Evolutionary conservation across 2,113 vertebrate genomes (phyloP).

Genomic region (Hippocampus zosterae): DNA sequence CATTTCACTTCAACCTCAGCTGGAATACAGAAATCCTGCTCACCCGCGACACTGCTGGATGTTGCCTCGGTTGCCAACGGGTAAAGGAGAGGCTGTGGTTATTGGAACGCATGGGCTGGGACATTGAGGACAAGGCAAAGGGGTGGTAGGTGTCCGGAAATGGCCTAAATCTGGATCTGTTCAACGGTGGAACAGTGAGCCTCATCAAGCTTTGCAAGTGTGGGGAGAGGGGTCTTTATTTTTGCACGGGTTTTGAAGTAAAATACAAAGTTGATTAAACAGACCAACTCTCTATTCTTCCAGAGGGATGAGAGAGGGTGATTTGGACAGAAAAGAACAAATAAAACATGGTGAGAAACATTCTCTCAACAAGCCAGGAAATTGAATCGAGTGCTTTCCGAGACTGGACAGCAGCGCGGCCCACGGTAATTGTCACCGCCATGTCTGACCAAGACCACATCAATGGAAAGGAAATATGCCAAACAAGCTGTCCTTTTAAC

Average conservation of each 20-base stretch:
- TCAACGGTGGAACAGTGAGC: constrained; percentile 31
- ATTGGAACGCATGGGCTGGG: constrained; percentile 35
- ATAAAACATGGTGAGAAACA: constrained; percentile 52
- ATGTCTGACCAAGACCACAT: constrained; percentile 60
- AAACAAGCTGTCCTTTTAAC: constrained; percentile 46
- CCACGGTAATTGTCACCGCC: constrained; percentile 49
- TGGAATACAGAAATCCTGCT: constrained; percentile 51
- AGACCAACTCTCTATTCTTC: constrained; percentile 37
- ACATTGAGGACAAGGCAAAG: not conserved
- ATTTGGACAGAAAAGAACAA: constrained; percentile 61
- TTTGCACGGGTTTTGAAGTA: not conserved
- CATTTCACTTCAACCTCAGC: constrained; percentile 56
- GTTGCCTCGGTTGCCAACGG: constrained; percentile 39
- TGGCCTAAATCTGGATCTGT: constrained; percentile 25
- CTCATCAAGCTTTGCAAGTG: constrained; percentile 52
- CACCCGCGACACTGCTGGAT: constrained; percentile 39
- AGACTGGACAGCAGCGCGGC: constrained; percentile 28
- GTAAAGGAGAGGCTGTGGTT: constrained; percentile 56
- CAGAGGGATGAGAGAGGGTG: constrained; percentile 39
- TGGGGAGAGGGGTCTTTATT: not conserved
- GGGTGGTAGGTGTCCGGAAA: constrained; percentile 8
- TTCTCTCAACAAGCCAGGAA: constrained; percentile 31
- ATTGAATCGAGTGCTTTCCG: constrained; percentile 47
- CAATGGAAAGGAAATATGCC: constrained; percentile 43
- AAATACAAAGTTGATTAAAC: not conserved